Evolutionary conservation across 92 coral and sea anemone species (phyloP).

Genomic region (Phenganax subtilis): DNA sequence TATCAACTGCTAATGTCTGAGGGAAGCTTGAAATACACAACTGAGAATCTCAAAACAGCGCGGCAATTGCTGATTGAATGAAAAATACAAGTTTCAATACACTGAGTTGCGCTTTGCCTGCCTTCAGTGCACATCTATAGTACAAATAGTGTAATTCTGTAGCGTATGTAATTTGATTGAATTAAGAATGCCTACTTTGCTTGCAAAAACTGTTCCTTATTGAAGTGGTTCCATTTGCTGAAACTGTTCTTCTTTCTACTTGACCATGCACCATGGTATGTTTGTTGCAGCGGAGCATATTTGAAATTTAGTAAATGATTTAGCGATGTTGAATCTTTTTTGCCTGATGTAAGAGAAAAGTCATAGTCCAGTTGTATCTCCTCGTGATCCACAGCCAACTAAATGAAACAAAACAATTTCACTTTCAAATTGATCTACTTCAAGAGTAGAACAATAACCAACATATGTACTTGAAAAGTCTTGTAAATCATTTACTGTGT

Average conservation of each 20-base stretch:
- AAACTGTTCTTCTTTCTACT: constrained; percentile 47
- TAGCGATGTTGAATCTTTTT: constrained; percentile 69
- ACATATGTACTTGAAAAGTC: no score
- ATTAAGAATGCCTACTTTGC: constrained; percentile 64
- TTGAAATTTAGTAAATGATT: constrained; percentile 84
- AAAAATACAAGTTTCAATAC: no score
- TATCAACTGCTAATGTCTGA: no score
- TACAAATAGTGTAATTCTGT: not conserved
- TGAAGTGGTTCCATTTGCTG: constrained; percentile 47
- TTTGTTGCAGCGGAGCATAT: constrained; percentile 74
- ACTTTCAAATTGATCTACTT: not conserved
- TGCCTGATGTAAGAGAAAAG: constrained; percentile 38
- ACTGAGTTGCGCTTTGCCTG: not conserved
- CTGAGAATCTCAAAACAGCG: no score
- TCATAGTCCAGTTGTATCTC: constrained; percentile 14
- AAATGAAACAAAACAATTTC: not conserved
- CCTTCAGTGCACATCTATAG: not conserved
- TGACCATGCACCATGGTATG: constrained; percentile 39
- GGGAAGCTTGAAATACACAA: no score
- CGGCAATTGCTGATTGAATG: no score
- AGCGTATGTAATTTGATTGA: not conserved
- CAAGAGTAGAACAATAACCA: no score
- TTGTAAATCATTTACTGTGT: no score
- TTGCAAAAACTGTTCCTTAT: constrained; percentile 88
- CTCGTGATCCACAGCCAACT: constrained; percentile 23